phyloP scores from a whole-genome alignment of 37 sponge, comb jelly and placozoan genomes.

The Chondrilla cf. caribensis region DNA sequence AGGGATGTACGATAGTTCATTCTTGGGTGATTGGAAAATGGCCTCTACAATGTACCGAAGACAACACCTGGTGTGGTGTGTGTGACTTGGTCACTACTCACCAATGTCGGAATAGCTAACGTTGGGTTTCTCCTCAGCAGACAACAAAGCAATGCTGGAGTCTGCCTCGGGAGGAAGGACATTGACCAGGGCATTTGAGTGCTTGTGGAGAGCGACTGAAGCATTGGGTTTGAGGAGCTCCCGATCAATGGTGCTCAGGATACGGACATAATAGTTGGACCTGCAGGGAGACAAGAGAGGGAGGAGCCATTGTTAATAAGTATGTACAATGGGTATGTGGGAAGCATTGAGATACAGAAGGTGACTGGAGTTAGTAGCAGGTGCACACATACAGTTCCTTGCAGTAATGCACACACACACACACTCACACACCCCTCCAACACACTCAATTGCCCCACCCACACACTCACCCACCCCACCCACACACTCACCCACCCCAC shows the following conservation, averaged over 20 bases:
- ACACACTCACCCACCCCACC: neutral
- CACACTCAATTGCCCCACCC: neutral
- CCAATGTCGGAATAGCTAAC: constrained; percentile 88
- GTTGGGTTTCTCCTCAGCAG: constrained; percentile 95
- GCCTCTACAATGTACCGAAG: too few relatives aligned
- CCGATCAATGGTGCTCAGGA: constrained; percentile 94
- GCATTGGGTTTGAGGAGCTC: constrained; percentile 95
- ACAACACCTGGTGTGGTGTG: too few relatives aligned
- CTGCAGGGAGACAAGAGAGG: constrained; percentile 6
- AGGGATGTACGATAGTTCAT: too few relatives aligned
- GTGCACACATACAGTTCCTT: too few relatives aligned
- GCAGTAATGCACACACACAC: too few relatives aligned
- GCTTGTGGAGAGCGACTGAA: constrained; percentile 97
- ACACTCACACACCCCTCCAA: neutral
- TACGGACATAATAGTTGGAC: constrained; percentile 93
- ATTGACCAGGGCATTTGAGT: constrained; percentile 96
- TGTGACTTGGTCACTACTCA: too few relatives aligned
- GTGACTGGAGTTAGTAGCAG: too few relatives aligned
- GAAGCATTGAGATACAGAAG: neutral
- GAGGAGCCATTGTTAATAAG: neutral
- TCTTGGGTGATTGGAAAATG: too few relatives aligned
- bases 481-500: neutral
- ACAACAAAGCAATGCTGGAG: constrained; percentile 90
- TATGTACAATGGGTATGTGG: neutral
- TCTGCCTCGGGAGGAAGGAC: constrained; percentile 98